Base-by-base conservation (phyloP, 2,797 vertebrate species). In the Pterois miles region DNA sequence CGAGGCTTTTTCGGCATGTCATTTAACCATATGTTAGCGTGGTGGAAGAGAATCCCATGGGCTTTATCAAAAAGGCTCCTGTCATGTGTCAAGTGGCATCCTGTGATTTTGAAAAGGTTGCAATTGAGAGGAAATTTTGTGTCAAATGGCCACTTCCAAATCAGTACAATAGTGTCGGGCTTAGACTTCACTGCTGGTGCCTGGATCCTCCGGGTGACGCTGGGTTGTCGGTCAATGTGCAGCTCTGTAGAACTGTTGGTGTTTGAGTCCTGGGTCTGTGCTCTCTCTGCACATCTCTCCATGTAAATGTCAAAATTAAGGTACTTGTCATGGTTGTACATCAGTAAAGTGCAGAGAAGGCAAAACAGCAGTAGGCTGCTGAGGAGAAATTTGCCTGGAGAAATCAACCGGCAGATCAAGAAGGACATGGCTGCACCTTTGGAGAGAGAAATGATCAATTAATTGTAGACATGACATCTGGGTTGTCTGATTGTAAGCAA, bases 31-130 rank as follows among this genome's bases (percentile, higher is more conserved):
- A n/a, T 6, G n/a, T n/a, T n/a, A n/a, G n/a, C n/a, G 79, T 88
- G 82, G 59, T 92, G 86, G 57, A 92, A 48, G 58, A 91, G 6
- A 33, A 92, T 71, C 1, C 76, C 81, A 2, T 90, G 76, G 1
- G 85, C 84, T 76, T 78, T 36, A 13, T 53, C 8, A 29, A 72
- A 87, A 16, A 80, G 31, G 6, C 38, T 36, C 56, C 6, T 80
- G 59, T 87, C 29, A 16, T 14, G 74, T 4, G 83, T 88, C 22
- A 88, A 3, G 2, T 4, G 40, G 38, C 83, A 81, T 33, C 74
- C 43, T 25, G 4, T 31, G 14, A 83, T 46, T 8, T 63, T 57
- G 9, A 31, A 74, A 20, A 0, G 1, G 12, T 5, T 31, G 22
- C 82, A 85, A 31, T 1, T 52, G 4, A 71, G 4, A 1, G 43